Evolutionary conservation across 2,113 vertebrate genomes (phyloP).

Genomic region (Pardalotus punctatus): DNA sequence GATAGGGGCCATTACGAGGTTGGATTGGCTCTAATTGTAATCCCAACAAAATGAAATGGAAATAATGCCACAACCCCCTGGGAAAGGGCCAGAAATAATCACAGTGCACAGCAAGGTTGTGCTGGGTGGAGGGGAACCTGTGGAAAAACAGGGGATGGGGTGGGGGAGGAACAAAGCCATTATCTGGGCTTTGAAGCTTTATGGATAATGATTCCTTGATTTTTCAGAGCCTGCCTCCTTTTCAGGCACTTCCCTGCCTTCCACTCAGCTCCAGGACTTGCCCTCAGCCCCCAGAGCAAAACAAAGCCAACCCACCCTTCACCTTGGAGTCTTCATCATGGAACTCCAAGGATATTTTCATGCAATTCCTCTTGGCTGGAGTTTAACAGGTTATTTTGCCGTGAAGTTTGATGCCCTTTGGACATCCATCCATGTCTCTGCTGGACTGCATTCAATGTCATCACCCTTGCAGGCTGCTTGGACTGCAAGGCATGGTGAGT

Average conservation of each 20-base stretch:
- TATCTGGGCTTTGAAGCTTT: neutral
- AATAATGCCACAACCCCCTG: neutral
- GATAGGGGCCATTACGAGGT: neutral
- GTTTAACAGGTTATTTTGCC: neutral
- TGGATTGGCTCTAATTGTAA: neutral
- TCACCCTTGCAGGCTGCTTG: neutral
- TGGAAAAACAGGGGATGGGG: neutral
- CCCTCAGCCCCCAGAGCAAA: neutral
- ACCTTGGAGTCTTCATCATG: neutral
- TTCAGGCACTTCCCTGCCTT: neutral
- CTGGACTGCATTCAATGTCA: neutral
- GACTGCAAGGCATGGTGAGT: accelerated
- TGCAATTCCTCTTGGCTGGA: neutral
- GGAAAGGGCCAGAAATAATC: neutral
- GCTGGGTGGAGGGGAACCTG: neutral
- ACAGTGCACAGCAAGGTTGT: neutral
- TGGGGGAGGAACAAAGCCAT: neutral
- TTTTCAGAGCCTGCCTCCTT: neutral
- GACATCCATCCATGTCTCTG: accelerated
- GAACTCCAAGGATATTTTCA: neutral
- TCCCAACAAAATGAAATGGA: neutral
- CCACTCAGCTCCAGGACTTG: neutral
- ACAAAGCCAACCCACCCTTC: neutral
- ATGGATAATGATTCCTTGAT: neutral
- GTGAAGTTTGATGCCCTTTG: neutral